Evolutionary conservation across 2,797 vertebrate genomes (phyloP), one percentile per base, ranked within the genome.

Genomic region (Semotilus atromaculatus): DNA sequence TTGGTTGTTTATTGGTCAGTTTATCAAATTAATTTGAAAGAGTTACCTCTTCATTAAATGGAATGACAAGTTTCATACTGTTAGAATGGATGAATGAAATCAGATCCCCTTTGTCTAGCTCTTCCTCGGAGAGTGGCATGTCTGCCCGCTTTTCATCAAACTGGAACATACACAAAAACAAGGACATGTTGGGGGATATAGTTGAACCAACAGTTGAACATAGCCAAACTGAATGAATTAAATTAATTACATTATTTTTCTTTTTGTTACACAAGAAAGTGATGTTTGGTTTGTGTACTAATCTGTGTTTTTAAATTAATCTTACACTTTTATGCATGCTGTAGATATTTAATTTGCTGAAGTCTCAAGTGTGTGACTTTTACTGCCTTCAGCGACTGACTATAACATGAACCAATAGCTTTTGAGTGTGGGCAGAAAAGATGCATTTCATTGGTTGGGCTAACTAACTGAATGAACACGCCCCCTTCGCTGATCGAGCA

Each of bases 81-180:
- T 97, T 97, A 2, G 85, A 19, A 0, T 89, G 89, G 21, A 99
- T 96, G 92, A 97, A 97, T 19, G 4, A 77, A 0, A 84, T 92
- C 67, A 97, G 85, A 4, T 96, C 89, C 0, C 87, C 89, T 34
- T 40, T 92, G 19, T 96, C 93, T 91, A 98, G 81, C 3, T 95
- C 91, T 0, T 90, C 93, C 0, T 94, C 88, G 0, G 96, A 90
- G 80, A 96, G 86, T 0, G 84, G 82, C 81, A 96, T 95, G 73
- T 98, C 96, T 0, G 91, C 95, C 64, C 96, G 94, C 26, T 91
- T 94, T 0, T 97, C 97, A 2, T 97, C 97, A n/a, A 96, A 96
- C 98, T 98, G 75, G 6, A 71, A 67, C 23, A 91, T 79, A 90
- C n/a, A 84, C 34, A 85, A 36, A 87, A 16, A 85, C 0, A 48